A percentile compares a stretch with the other conserved stretches of the same genome.
These are phyloP conservation scores for Eonycteris spelaea DNA, from an alignment of 2,113 vertebrate genomes.

Conservation along the genomic window DNA sequence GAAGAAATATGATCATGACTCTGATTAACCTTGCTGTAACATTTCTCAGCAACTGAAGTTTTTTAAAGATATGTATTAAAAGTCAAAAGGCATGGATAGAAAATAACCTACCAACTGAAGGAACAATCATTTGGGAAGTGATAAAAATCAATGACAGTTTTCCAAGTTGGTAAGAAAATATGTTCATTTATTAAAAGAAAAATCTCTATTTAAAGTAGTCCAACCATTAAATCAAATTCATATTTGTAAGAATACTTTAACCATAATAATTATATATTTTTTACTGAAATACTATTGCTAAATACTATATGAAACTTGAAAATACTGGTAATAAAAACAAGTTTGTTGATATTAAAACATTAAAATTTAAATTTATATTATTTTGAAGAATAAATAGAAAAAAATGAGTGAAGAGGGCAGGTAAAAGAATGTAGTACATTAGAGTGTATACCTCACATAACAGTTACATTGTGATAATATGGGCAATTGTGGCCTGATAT, in stretches of 20 bases:
- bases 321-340: background rate
- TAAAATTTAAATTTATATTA: background rate
- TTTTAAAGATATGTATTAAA: constrained; percentile 6
- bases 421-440: background rate
- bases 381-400: background rate
- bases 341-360: background rate
- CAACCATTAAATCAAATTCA: background rate
- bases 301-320: background rate
- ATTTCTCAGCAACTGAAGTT: constrained; percentile 22
- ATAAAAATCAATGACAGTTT: constrained; percentile 40
- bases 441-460: background rate
- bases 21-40: background rate
- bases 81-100: constrained; percentile 19
- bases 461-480: background rate
- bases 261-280: background rate
- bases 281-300: background rate
- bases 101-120: background rate
- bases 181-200: background rate
- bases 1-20: constrained; percentile 29
- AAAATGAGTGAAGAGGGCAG: background rate
- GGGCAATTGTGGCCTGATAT: background rate
- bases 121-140: constrained; percentile 12
- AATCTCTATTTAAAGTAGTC: background rate
- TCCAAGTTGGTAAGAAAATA: constrained; percentile 36
- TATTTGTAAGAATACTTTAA: constrained; percentile 9